Conservation (phyloP, 2,888 invertebrate species). For the Limnephilus marmoratus region DNA sequence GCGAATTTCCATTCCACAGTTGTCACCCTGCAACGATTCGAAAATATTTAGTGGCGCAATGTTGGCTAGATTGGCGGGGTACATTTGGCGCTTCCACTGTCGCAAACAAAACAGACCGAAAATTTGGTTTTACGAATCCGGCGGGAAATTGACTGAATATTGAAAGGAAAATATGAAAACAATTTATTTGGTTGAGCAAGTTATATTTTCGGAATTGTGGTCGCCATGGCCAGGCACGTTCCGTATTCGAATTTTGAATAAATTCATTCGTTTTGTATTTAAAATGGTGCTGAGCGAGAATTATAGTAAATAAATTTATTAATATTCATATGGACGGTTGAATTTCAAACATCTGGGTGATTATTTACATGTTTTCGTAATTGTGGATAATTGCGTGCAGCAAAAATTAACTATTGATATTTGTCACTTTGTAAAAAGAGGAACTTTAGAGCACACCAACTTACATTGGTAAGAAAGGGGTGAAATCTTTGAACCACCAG, state of each 20-base stretch:
- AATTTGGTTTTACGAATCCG: slow-evolving; percentile 47
- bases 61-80: slow-evolving; percentile 16
- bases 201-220: slow-evolving; percentile 28
- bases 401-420: no score
- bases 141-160: slow-evolving; percentile 50
- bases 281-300: neutral
- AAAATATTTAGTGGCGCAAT: slow-evolving; percentile 40
- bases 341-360: neutral
- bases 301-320: neutral
- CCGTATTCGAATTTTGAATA: slow-evolving; percentile 26
- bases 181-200: slow-evolving; percentile 38
- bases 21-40: slow-evolving; percentile 34
- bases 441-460: no score
- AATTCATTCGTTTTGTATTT: slow-evolving; percentile 23
- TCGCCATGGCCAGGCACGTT: slow-evolving; percentile 15
- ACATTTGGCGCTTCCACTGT: slow-evolving; percentile 16
- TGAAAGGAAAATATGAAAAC: slow-evolving; percentile 53
- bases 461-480: no score
- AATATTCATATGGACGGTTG: neutral
- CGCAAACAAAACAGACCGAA: slow-evolving; percentile 43
- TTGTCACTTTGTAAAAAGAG: no score
- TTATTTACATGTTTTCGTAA: neutral
- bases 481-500: no score
- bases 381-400: neutral
- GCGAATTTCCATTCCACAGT: slow-evolving; percentile 26